Evolutionary conservation across 1,140 invertebrate species (phyloP).

Genomic region (Paracyclopina nana): DNA sequence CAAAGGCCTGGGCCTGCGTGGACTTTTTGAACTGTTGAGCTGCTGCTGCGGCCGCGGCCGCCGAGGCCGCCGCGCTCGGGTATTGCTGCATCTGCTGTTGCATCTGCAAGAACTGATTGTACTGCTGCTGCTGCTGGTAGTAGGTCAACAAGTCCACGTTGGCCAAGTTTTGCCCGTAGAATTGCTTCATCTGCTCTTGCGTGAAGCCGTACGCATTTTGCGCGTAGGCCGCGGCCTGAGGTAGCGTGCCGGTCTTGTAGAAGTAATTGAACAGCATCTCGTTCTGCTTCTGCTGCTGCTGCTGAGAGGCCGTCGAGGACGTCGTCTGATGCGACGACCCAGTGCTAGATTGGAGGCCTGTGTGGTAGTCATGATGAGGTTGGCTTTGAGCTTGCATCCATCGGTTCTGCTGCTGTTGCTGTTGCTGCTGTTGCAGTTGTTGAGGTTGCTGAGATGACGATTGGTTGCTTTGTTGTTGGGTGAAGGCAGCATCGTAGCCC

Average conservation of each 20-base stretch:
- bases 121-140: neutral
- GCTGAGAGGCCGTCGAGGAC: neutral
- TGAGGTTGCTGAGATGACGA: conserved; percentile 17
- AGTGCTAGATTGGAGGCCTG: no score
- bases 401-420: conserved; percentile 7
- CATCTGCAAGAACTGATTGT: conserved; percentile 4
- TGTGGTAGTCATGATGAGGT: neutral
- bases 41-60: neutral
- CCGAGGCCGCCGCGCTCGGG: neutral
- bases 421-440: conserved; percentile 15
- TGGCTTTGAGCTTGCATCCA: conserved; percentile 9
- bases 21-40: no score
- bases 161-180: neutral
- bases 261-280: no score
- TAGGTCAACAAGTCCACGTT: neutral
- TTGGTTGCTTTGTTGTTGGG: conserved; percentile 8
- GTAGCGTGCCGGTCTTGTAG: no score
- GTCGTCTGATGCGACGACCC: neutral
- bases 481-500: conserved; percentile 9
- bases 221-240: no score
- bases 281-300: conserved; percentile 1
- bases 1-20: neutral
- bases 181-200: neutral
- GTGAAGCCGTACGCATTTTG: no score
- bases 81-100: conserved; percentile 4